Conservation (phyloP, 2,797 vertebrate species). For the Sitta carolinensis region DNA sequence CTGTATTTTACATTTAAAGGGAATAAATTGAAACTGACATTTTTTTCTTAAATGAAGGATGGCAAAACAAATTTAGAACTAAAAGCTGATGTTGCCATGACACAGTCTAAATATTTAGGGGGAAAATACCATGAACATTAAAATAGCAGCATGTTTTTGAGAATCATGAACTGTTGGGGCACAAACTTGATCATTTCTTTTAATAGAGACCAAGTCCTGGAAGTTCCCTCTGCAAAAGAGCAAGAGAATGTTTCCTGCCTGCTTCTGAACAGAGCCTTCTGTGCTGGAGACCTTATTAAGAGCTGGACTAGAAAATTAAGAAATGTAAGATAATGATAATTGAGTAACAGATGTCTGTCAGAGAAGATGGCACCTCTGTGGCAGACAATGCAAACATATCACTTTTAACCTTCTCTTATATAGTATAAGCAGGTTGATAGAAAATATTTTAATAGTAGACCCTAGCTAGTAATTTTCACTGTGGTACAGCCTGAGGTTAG, state of each 20-base stretch:
- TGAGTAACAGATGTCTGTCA: conserved; percentile 16
- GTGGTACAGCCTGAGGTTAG: conserved; percentile 16
- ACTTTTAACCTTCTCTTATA: background rate
- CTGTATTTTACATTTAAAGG: conserved; percentile 24
- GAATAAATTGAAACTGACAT: conserved; percentile 4
- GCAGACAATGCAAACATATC: conserved; percentile 5
- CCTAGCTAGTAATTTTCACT: conserved; percentile 60
- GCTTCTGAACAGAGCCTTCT: background rate
- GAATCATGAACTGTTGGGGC: conserved; percentile 26
- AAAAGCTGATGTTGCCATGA: conserved; percentile 51
- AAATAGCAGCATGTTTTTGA: conserved; percentile 62
- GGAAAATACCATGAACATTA: conserved; percentile 39
- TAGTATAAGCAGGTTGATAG: conserved; percentile 25
- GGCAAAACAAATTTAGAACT: conserved; percentile 39
- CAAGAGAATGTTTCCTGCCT: background rate
- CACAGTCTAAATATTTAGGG: conserved; percentile 49
- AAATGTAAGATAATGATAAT: conserved; percentile 51
- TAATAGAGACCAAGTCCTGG: background rate
- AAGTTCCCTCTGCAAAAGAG: background rate
- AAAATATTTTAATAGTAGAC: conserved; percentile 59
- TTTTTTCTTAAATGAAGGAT: background rate
- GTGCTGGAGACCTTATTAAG: conserved; percentile 45
- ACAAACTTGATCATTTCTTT: conserved; percentile 46
- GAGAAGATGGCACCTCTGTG: conserved; percentile 45
- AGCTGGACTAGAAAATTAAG: conserved; percentile 42